Evolutionary conservation across 1,140 invertebrate genomes (phyloP), one percentile per base, ranked within the genome.

Genomic region (Thaumetopoea pityocampa): DNA sequence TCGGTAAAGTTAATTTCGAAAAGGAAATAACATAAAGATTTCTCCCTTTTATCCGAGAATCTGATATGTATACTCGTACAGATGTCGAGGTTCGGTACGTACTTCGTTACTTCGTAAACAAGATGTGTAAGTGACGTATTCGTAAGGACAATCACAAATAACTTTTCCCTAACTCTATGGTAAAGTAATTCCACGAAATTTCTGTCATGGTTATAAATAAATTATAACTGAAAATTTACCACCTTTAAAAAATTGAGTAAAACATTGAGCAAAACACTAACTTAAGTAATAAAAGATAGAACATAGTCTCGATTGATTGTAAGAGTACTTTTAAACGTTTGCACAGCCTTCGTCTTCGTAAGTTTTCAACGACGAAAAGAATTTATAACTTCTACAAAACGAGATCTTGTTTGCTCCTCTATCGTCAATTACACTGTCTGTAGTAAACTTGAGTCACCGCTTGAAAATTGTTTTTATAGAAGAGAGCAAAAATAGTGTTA

Each of bases 371-470:
- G 26, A 51, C 42, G 38, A 50, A 41, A 40, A 30, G 27, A 53
- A 47, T 53, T 58, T 58, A 47, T 53, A 51, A 58, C 37, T 50
- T 53, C 18, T 24, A 20, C n/a, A 38, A 46, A 49, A 30, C 22
- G 29, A 47, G 16, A 46, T 51, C 35, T 36, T n/a, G 22, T 19
- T 48, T 35, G 26, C 17, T 49, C n/a, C n/a, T n/a, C 35, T 45
- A 29, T 36, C 37, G 36, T 53, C 34, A 52, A 50, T 58, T 53
- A 50, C 26, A 51, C 29, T 20, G 16, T 19, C 45, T 29, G 42
- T 34, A 40, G 48, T 53, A 51, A n/a, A 29, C 15, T 38, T 9
- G 7, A 22, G 24, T 14, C 19, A 23, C 20, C 18, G 1, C 15
- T 36, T 18, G 3, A 17, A 10, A 36, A 36, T 26, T 6, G 27